phyloP scores from a whole-genome alignment of 1,140 invertebrate genomes.

The Patella vulgata region DNA sequence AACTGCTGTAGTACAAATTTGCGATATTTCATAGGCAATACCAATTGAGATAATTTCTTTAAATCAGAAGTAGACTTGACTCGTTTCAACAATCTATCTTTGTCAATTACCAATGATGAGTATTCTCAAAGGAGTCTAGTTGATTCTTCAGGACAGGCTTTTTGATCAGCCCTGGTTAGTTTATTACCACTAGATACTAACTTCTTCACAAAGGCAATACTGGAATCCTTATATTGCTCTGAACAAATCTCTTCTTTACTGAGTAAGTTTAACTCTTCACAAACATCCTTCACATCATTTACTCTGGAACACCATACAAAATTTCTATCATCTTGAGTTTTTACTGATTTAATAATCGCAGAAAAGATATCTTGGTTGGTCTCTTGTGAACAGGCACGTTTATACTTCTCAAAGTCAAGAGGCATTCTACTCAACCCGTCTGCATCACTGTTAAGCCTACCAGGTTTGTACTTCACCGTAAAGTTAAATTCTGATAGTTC shows the following conservation, averaged over 20 bases:
- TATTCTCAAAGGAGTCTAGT: conserved; percentile 2
- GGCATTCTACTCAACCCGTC: conserved; percentile 14
- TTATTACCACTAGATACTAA: no score
- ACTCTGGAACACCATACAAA: no score
- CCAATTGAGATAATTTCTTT: conserved; percentile 15
- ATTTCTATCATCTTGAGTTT: no score
- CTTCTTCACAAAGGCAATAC: no score
- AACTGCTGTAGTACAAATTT: conserved; percentile 10
- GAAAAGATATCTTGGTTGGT: not conserved
- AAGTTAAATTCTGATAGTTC: conserved; percentile 26
- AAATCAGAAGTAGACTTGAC: not conserved
- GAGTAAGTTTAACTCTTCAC: no score
- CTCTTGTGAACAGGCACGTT: not conserved
- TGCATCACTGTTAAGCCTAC: conserved; percentile 19
- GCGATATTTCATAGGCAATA: conserved; percentile 16
- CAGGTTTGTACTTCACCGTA: conserved; percentile 11
- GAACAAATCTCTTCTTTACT: not conserved
- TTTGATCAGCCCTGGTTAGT: not conserved
- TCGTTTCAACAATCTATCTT: conserved; percentile 4
- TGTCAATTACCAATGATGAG: conserved; percentile 1
- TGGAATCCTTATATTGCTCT: not conserved
- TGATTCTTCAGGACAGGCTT: not conserved
- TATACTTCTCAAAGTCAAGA: not conserved
- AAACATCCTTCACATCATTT: no score
- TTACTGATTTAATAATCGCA: no score